phyloP scores from a whole-genome alignment of 2,888 invertebrate genomes.

The Parnassius mnemosyne region DNA sequence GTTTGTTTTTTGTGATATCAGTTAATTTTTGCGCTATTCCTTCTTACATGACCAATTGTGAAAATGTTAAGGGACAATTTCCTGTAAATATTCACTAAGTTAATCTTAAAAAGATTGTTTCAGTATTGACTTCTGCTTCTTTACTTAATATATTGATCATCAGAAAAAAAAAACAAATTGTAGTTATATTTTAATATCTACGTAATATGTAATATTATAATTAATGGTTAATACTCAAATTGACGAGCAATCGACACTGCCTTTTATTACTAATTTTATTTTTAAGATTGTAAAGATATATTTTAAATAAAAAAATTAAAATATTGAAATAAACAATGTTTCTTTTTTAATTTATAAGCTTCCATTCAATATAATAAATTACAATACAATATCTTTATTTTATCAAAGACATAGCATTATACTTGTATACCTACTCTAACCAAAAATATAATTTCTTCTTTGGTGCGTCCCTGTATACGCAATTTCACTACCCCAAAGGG shows the following conservation, averaged over 20 bases:
- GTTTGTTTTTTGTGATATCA: constrained; percentile 21
- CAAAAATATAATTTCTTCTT: too few species aligned
- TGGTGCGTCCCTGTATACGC: too few species aligned
- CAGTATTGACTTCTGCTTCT: too few species aligned
- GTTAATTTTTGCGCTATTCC: constrained; percentile 7
- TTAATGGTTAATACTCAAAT: constrained; percentile 68
- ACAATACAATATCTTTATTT: too few species aligned
- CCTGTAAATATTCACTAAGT: constrained; percentile 17
- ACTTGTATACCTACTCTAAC: too few species aligned
- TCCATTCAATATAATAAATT: neutral
- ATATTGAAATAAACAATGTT: constrained; percentile 27
- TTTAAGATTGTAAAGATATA: constrained; percentile 58
- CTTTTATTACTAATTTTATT: constrained; percentile 63
- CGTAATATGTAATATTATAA: constrained; percentile 39
- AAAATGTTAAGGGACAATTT: neutral
- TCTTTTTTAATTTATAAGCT: neutral
- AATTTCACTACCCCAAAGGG: too few species aligned
- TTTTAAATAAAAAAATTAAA: constrained; percentile 49
- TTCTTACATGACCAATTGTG: constrained; percentile 6
- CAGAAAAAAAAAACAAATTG: too few species aligned
- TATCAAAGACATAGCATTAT: too few species aligned
- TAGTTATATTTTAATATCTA: too few species aligned
- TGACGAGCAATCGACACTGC: constrained; percentile 67
- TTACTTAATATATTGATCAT: too few species aligned
- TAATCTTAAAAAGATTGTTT: neutral